These are phyloP conservation scores for Drosophila pallidifrons DNA, from an alignment of 1,140 invertebrate genomes.

Conservation along the genomic window DNA sequence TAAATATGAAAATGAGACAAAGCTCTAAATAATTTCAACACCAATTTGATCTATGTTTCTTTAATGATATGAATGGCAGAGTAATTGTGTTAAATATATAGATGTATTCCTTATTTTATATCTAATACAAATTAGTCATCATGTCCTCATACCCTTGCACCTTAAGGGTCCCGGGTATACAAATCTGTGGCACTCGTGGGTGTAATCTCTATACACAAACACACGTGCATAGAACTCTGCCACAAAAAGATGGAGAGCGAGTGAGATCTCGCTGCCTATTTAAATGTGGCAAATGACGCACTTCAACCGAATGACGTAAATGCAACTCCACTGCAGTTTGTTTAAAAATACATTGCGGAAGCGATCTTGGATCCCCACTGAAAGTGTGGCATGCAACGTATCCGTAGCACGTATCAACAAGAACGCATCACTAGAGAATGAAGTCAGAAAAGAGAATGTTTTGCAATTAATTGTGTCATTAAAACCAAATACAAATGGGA, in stretches of 20 bases:
- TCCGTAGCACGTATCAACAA: background rate
- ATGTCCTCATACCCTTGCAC: background rate
- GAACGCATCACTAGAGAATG: background rate
- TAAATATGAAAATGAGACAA: no score
- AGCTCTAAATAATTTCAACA: no score
- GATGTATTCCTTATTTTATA: no score
- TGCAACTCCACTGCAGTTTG: constrained; percentile 48
- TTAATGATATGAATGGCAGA: no score
- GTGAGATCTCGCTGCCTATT: background rate
- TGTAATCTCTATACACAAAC: constrained; percentile 7
- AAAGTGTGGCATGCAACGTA: constrained; percentile 37
- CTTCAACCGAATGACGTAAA: constrained; percentile 64
- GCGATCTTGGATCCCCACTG: constrained; percentile 20
- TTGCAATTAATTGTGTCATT: constrained; percentile 6
- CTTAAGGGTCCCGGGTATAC: background rate
- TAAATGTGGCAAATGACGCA: constrained; percentile 66
- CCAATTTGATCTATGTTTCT: no score
- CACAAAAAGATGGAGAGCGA: background rate
- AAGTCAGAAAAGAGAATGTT: constrained; percentile 2
- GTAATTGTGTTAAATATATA: no score
- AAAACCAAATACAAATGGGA: constrained; percentile 20
- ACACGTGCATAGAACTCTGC: constrained; percentile 23
- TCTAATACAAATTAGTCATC: background rate
- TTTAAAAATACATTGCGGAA: constrained; percentile 67
- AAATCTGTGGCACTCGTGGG: constrained; percentile 18